Base-by-base conservation (phyloP, 2,888 invertebrate genomes). In the Xestia c-nigrum region DNA sequence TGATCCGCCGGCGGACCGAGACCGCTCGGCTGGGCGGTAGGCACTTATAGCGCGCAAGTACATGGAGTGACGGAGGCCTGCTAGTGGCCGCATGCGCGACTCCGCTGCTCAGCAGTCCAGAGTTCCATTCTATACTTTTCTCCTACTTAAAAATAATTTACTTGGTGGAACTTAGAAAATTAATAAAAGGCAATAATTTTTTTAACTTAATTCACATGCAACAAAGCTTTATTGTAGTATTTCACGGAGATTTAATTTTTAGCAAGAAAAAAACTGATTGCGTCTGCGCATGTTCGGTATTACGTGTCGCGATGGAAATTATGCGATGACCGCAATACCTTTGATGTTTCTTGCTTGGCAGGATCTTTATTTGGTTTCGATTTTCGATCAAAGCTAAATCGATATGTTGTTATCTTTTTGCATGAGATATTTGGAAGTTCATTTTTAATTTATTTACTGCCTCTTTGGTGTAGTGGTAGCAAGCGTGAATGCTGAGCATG, bases 241-340 rank as follows among this genome's bases (percentile, higher is more conserved):
- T 70, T 75, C 31, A 70, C 19, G 57, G 24, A 50, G 47, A 65
- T 76, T 46, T 31, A 31, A 55, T 47, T 38, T 61, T 74, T 68
- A 65, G 64, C 31, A 50, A 61, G 12, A 64, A 74, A 68, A 72
- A 65, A 67, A 47, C 66, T 72, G 65, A 75, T 78, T 81, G 74
- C 74, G 74, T 70, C n/a, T 43, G 67, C 59, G 74, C 64, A 68
- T 43, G 57, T 55, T 76, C 16, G 2, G 38, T 69, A 84, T 78
- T 82, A 85, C 78, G 75, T 84, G 75, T 84, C 52, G 38, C 61
- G 6, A 74, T 67, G 47, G 50, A 69, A 10, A 75, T 84, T 52
- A 75, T 59, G 31, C 40, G 61, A 71, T 43, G 47, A 5, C 7
- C 55, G 6, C n/a, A 74, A 74, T 57, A 52, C 31, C 50, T 81